Evolutionary conservation across 2,888 invertebrate species (phyloP), one percentile per base, ranked within the genome.

Genomic region (Tetranychus truncatus): DNA sequence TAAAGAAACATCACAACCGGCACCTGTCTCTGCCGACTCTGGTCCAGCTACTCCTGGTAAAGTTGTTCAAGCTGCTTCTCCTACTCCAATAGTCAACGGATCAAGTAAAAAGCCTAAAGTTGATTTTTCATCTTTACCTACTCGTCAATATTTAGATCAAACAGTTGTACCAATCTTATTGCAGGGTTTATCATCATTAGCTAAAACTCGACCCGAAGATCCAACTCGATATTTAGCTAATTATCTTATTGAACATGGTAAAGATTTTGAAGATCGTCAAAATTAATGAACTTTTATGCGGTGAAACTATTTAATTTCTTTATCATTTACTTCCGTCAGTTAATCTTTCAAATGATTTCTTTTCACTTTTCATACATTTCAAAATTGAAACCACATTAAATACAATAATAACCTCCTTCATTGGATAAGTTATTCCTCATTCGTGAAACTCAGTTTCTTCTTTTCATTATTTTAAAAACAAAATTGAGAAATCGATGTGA

Each of bases 151-250:
- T 72, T 66, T 78, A 45, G 78, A 78, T 66, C 73, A 75, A 73
- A 78, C 78, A 5, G 78, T 78, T 8, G 78, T 78, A 6, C 78
- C 78, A 18, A 71, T 74, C 9, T 65, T 78, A 71, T 72, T 77
- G 21, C 34, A 45, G 6, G 78, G 73, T 45, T 45, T 78, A 66
- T 78, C 78, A 45, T 55, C 73, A 18, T 45, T 78, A 67, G 78
- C 78, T 24, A 76, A 75, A 71, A 72, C 71, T 18, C 66, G 78
- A 6, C 78, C 78, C 6, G 74, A 66, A 69, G 72, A 77, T 55
- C 78, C 78, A 24, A 73, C 78, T 45, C 34, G 72, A 66, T 78
- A 65, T 74, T 74, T 78, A 66, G 76, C 75, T n/a, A 73, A 77
- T 55, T 78, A 72, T 74, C 55, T 78, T 20, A 7, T 73, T 8